Evolutionary conservation across 2,113 vertebrate genomes (phyloP).

Genomic region (Symphodus melops): DNA sequence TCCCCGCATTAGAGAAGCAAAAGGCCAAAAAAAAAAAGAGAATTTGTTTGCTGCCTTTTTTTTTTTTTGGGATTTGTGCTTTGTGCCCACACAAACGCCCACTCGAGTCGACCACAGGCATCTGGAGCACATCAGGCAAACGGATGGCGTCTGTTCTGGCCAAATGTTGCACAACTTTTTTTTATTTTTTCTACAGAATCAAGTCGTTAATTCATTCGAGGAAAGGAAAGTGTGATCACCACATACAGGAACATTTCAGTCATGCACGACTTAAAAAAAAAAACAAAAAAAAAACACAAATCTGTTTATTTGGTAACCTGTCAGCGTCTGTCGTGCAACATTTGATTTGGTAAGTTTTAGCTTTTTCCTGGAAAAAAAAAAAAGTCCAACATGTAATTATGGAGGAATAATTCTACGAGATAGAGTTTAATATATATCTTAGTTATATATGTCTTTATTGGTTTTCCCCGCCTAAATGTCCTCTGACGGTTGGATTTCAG

Average conservation of each 20-base stretch:
- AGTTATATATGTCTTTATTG: background rate
- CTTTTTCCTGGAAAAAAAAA: constrained; percentile 20
- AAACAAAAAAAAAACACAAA: no score
- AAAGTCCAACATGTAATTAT: constrained; percentile 18
- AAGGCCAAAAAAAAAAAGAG: constrained; percentile 25
- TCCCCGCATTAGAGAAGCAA: background rate
- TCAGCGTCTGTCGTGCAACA: background rate
- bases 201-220: constrained; percentile 1
- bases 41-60: constrained; percentile 14
- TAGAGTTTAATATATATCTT: constrained; percentile 51
- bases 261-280: no score
- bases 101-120: background rate
- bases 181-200: background rate
- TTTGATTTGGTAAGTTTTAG: constrained; percentile 8
- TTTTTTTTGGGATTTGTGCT: constrained; percentile 1
- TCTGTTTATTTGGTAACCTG: no score
- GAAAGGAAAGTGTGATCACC: background rate
- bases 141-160: background rate
- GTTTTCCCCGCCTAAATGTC: constrained; percentile 28
- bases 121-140: background rate
- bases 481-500: no score
- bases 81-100: background rate
- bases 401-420: constrained; percentile 37
- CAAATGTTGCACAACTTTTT: background rate
- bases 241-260: background rate